Conservation (phyloP, 1,140 invertebrate species). For the Zaprionus taronus region DNA sequence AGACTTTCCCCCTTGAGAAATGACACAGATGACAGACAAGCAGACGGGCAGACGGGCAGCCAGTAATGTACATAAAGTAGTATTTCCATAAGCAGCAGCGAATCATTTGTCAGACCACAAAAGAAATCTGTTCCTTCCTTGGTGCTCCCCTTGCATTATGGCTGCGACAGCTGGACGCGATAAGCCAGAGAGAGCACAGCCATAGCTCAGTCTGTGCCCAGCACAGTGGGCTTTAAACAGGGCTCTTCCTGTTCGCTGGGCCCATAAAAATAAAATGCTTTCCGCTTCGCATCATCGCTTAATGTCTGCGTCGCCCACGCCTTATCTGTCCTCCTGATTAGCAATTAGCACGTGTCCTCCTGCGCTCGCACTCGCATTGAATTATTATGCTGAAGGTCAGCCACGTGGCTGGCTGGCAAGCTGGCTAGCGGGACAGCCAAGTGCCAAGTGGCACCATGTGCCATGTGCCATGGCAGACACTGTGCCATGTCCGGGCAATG, state of each 20-base stretch:
- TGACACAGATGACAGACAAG: constrained; percentile 16
- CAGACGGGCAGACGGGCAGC: constrained; percentile 23
- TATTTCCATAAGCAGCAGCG: constrained; percentile 62
- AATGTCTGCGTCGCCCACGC: constrained; percentile 41
- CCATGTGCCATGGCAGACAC: constrained; percentile 11
- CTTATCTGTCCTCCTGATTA: constrained; percentile 68
- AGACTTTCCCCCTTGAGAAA: not conserved
- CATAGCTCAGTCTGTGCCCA: constrained; percentile 8
- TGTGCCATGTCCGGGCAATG: constrained; percentile 23
- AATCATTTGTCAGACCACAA: constrained; percentile 61
- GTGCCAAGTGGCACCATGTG: constrained; percentile 27
- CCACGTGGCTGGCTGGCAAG: constrained; percentile 33
- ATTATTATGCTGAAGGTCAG: constrained; percentile 75
- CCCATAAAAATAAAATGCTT: constrained; percentile 70
- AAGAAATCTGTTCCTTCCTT: constrained; percentile 36
- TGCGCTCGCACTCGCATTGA: constrained; percentile 52
- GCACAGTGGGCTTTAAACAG: constrained; percentile 47
- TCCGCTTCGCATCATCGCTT: constrained; percentile 57
- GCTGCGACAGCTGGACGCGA: constrained; percentile 28
- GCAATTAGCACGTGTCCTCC: constrained; percentile 74
- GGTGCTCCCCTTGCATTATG: constrained; percentile 16
- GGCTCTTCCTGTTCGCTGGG: not conserved
- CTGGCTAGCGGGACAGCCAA: constrained; percentile 18
- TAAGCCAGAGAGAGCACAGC: constrained; percentile 5
- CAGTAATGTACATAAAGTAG: constrained; percentile 38